Conservation (phyloP, 2,888 invertebrate genomes). For the Oscheius sp. region DNA sequence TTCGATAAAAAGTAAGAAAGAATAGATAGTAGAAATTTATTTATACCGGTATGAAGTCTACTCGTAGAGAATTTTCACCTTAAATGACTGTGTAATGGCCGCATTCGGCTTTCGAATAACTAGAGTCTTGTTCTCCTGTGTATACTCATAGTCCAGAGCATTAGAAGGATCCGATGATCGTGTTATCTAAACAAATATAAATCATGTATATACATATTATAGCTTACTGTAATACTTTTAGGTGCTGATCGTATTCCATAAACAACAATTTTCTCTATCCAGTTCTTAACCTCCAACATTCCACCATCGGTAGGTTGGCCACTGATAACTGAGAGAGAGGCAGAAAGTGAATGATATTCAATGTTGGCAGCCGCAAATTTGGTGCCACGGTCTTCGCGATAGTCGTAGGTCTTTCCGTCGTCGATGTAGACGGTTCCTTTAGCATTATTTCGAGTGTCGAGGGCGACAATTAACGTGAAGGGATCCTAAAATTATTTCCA, state of each 20-base stretch:
- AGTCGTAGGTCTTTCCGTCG: slow-evolving; percentile 85
- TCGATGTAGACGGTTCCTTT: slow-evolving; percentile 86
- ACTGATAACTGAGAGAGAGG: slow-evolving; percentile 28
- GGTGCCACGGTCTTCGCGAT: slow-evolving; percentile 74
- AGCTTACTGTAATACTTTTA: slow-evolving; percentile 39
- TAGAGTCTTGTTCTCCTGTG: slow-evolving; percentile 57
- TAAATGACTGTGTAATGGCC: slow-evolving; percentile 53
- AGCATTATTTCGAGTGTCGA: slow-evolving; percentile 77
- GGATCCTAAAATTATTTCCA: slow-evolving; percentile 79
- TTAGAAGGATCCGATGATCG: slow-evolving; percentile 53
- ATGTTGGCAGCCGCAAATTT: slow-evolving; percentile 40
- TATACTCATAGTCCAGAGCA: slow-evolving; percentile 59
- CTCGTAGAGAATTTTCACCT: slow-evolving; percentile 39
- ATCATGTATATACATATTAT: not conserved
- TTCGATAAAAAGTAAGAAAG: too few relatives aligned
- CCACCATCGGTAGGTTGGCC: slow-evolving; percentile 42
- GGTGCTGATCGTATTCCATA: slow-evolving; percentile 41
- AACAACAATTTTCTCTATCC: slow-evolving; percentile 55
- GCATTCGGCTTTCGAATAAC: slow-evolving; percentile 66
- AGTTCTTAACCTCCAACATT: slow-evolving; percentile 47
- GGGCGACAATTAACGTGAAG: slow-evolving; percentile 85
- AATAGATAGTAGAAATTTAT: too few relatives aligned
- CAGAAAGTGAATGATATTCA: slow-evolving; percentile 38
- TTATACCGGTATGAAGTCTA: too few relatives aligned
- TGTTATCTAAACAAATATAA: slow-evolving; percentile 40